Base-by-base conservation (phyloP, 2,797 vertebrate species). In the Megalops cyprinoides region DNA sequence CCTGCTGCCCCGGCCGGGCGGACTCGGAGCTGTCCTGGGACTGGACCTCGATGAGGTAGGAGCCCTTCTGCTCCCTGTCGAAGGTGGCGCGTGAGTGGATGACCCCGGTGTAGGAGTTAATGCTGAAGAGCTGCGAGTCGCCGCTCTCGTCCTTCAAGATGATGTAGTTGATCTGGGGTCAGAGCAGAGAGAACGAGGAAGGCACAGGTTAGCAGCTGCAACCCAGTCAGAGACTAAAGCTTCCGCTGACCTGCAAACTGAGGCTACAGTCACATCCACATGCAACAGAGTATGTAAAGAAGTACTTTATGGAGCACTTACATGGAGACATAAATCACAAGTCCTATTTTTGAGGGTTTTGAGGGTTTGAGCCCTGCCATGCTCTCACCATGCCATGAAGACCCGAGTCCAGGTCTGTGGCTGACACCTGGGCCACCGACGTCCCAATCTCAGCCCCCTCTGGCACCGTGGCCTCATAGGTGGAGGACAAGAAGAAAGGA, bases 31-130 rank as follows among this genome's bases (percentile, higher is more conserved):
- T 92, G 73, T 97, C 97, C 90, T 95, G 95, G 0, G 96, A 97
- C 83, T 97, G 96, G 75, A 97, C 93, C 89, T 97, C 96, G 78
- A 97, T 96, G 80, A 97, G 90, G 81, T 97, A 97, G 6, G 96
- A 96, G 3, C 93, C 90, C 84, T 94, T 96, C 91, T 95, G 95
- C 89, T 97, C 97, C n/a, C 96, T 94, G 88, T 97, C 96, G 83
- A 97, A 96, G 74, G 94, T 93, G 49, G 92, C 90, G 0, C 65
- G 87, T 0, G 95, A 97, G 67, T 87, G 91, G 82, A 97, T 92
- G 84, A 93, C 86, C 46, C 96, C 96, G 1, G 90, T 95, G 77
- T 85, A 85, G 0, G 92, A 82, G 79, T 96, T 92, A 80, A 97
- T 96, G 84, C 90, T 92, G 88, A 97, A 97, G 88, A 95, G 95